Evolutionary conservation across 2,888 invertebrate species (phyloP).

Genomic region (Nymphalis urticae): DNA sequence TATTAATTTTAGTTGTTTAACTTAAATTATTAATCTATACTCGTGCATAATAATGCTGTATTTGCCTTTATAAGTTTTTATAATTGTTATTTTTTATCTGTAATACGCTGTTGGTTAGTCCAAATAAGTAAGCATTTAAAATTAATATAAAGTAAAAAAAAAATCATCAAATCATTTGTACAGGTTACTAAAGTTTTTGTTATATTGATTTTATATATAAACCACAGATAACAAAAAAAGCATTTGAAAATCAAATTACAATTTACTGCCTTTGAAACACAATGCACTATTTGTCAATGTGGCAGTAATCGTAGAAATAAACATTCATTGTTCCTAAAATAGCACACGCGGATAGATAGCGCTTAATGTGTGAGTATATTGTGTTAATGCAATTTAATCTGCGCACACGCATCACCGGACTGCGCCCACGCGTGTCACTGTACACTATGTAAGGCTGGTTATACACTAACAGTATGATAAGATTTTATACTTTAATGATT

Average conservation of each 20-base stretch:
- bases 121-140: no score
- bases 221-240: not conserved
- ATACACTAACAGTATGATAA: slow-evolving; percentile 33
- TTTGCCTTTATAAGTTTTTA: no score
- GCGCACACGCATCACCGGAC: slow-evolving; percentile 71
- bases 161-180: no score
- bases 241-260: slow-evolving; percentile 2
- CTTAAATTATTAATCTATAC: no score
- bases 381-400: slow-evolving; percentile 78
- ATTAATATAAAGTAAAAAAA: no score
- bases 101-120: no score
- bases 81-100: no score
- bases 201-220: not conserved
- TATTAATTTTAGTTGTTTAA: no score
- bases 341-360: slow-evolving; percentile 44
- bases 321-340: slow-evolving; percentile 41
- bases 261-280: slow-evolving; percentile 13
- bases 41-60: no score
- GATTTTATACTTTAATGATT: not conserved
- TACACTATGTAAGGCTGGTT: slow-evolving; percentile 49
- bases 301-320: slow-evolving; percentile 24
- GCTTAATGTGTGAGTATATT: slow-evolving; percentile 49
- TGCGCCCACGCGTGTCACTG: slow-evolving; percentile 68
- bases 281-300: slow-evolving; percentile 33
- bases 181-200: no score